Evolutionary conservation across 2,113 vertebrate species (phyloP).

Genomic region (Nestor notabilis): DNA sequence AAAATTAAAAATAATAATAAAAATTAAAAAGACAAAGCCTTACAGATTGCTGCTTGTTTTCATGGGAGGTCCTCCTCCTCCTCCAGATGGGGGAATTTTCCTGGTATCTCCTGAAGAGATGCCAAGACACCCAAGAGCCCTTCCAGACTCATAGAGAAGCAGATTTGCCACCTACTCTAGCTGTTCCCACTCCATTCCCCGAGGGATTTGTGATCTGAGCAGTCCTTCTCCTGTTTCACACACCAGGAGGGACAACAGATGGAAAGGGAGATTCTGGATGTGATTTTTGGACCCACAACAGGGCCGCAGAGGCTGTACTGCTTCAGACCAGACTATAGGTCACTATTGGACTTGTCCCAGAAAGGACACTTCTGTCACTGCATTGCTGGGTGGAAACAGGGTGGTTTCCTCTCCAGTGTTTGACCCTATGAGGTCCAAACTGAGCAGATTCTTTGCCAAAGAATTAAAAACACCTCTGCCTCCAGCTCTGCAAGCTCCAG

Average conservation of each 20-base stretch:
- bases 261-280: background rate
- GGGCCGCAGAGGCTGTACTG: background rate
- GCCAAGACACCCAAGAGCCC: background rate
- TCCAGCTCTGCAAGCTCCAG: background rate
- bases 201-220: background rate
- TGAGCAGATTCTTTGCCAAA: background rate
- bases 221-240: background rate
- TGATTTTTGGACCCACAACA: background rate
- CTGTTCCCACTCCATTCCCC: background rate
- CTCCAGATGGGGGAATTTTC: slow-evolving; percentile 30
- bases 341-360: background rate
- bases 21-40: background rate
- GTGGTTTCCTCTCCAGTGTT: background rate
- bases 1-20: background rate
- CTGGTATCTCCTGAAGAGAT: slow-evolving; percentile 9
- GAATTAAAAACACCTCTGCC: background rate
- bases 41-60: background rate
- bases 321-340: background rate
- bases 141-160: background rate
- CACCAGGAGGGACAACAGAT: background rate
- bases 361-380: background rate
- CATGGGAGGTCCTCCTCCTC: background rate
- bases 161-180: slow-evolving; percentile 24
- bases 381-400: background rate
- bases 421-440: background rate